Conservation (phyloP, 2,113 vertebrate genomes). For the Chionomys nivalis region DNA sequence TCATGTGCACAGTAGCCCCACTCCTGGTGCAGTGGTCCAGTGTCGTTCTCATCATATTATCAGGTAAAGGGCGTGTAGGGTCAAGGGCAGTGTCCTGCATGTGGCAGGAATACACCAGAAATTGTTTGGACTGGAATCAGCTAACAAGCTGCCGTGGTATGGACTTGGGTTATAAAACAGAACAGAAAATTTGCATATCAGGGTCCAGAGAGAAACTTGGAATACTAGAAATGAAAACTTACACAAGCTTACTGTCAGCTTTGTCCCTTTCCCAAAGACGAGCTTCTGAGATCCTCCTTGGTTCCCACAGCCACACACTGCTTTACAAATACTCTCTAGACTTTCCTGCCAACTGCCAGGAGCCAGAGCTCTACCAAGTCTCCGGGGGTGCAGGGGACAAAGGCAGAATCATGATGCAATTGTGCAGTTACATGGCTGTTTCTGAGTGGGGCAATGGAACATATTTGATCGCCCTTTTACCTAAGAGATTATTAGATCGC, state of each 20-base stretch:
- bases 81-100: background rate
- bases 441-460: background rate
- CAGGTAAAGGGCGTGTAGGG: background rate
- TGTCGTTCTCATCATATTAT: background rate
- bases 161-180: background rate
- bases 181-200: background rate
- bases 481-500: background rate
- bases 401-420: background rate
- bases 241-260: constrained; percentile 70
- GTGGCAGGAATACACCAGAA: background rate
- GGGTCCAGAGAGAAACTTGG: constrained; percentile 53
- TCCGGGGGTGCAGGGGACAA: background rate
- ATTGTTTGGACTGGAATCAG: background rate
- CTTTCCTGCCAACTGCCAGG: background rate
- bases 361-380: background rate
- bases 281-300: constrained; percentile 27
- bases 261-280: constrained; percentile 77
- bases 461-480: background rate
- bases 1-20: background rate
- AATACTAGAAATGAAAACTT: constrained; percentile 68
- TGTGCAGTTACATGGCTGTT: background rate
- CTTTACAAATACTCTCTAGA: constrained; percentile 75
- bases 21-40: background rate
- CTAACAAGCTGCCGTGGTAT: background rate
- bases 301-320: constrained; percentile 41